phyloP scores from a whole-genome alignment of 2,797 vertebrate species.

The Channa striata region DNA sequence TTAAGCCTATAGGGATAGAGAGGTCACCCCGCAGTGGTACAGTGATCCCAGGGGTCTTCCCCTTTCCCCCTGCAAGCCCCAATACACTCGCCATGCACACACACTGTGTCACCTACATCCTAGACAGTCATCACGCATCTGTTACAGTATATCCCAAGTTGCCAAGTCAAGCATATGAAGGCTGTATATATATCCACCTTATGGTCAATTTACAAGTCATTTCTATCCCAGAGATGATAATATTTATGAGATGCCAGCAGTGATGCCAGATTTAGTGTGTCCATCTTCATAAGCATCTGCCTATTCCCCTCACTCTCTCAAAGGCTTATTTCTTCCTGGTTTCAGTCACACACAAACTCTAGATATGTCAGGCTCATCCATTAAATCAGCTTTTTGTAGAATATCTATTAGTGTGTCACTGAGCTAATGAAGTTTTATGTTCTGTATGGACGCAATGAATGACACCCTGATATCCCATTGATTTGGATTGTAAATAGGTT shows the following conservation, averaged over 20 bases:
- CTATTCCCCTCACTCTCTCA: conserved; percentile 35
- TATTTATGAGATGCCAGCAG: conserved; percentile 79
- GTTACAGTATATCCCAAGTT: conserved; percentile 65
- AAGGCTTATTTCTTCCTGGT: conserved; percentile 51
- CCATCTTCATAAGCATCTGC: conserved; percentile 76
- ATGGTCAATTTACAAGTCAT: conserved; percentile 76
- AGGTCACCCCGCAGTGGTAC: conserved; percentile 61
- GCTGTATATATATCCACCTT: conserved; percentile 56
- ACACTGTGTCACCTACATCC: conserved; percentile 61
- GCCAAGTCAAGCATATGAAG: conserved; percentile 67
- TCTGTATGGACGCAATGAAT: conserved; percentile 63
- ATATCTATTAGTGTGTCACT: conserved; percentile 65
- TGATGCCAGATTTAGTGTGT: conserved; percentile 70
- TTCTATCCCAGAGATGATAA: conserved; percentile 71
- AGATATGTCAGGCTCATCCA: conserved; percentile 51
- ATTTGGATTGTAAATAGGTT: conserved; percentile 78
- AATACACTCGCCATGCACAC: conserved; percentile 24
- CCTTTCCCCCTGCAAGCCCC: conserved; percentile 34
- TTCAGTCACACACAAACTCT: conserved; percentile 60
- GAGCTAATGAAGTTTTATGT: conserved; percentile 75
- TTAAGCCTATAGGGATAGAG: conserved; percentile 66
- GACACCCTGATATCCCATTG: conserved; percentile 73
- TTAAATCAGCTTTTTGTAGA: conserved; percentile 60
- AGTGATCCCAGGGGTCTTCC: conserved; percentile 63
- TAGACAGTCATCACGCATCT: conserved; percentile 76